Conservation (phyloP, 2,113 vertebrate genomes). For the Thunnus thynnus region DNA sequence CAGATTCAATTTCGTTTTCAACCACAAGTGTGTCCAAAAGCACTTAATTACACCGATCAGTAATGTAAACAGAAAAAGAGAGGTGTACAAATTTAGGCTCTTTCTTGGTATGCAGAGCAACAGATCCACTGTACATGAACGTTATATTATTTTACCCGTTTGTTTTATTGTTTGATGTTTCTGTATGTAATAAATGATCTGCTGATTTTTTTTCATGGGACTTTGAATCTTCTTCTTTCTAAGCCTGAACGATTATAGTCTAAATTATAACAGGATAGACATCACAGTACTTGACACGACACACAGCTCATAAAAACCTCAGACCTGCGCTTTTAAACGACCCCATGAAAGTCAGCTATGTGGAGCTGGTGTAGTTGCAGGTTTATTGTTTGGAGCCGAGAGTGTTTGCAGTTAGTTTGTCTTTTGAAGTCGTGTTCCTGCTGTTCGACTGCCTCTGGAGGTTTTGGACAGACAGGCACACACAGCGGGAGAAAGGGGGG, state of each 20-base stretch:
- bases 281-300: not conserved
- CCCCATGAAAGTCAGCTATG: constrained; percentile 18
- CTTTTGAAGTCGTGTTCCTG: constrained; percentile 70
- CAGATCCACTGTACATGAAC: constrained; percentile 68
- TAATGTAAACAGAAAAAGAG: constrained; percentile 5
- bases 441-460: constrained; percentile 60
- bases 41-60: constrained; percentile 51
- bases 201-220: constrained; percentile 75
- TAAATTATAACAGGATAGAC: not conserved
- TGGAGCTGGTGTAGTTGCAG: constrained; percentile 34
- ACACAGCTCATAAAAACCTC: constrained; percentile 20
- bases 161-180: constrained; percentile 76
- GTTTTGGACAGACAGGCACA: constrained; percentile 10
- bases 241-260: not conserved
- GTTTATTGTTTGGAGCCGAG: constrained; percentile 47
- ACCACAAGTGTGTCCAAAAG: constrained; percentile 50
- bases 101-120: constrained; percentile 55
- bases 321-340: constrained; percentile 30
- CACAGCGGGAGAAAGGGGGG: constrained; percentile 22
- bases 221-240: constrained; percentile 53
- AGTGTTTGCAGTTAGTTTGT: constrained; percentile 43
- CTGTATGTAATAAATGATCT: constrained; percentile 82
- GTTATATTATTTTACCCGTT: constrained; percentile 71
- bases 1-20: constrained; percentile 35
- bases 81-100: constrained; percentile 37